Base-by-base conservation (phyloP, 2,113 vertebrate species). In the Morone saxatilis region DNA sequence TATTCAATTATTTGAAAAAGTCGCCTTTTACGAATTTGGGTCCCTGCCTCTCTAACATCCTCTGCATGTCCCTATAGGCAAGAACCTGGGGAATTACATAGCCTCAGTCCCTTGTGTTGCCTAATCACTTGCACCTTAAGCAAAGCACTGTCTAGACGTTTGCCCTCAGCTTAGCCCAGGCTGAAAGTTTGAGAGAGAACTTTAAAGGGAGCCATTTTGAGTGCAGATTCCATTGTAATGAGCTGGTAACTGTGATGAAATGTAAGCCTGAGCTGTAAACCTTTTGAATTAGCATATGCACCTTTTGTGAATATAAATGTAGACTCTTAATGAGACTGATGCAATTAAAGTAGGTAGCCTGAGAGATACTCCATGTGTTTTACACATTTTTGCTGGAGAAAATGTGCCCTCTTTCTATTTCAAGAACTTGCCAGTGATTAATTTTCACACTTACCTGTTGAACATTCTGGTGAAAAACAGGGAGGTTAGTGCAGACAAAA, bases 61-160 rank as follows among this genome's bases (percentile, higher is more conserved):
- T 31, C 31, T 31, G 31, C 31, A 31, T 31, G 31, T 31, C 31
- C 31, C 31, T 31, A 31, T 31, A 31, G 45, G 20, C 4, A 6
- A 19, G 73, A 81, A 73, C 57, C 76, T 45, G 48, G 90, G 84
- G 91, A 92, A 85, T 84, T 80, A 73, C 78, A 83, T 63, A 47
- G 83, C 85, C 85, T 57, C 72, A 77, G 87, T 88, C 83, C 80
- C 68, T 56, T 65, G 82, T 81, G 88, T 80, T 81, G 68, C 83
- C 67, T 91, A 89, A 93, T 92, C 91, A 91, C 81, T 78, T 90
- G 84, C 80, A 85, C 83, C 79, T 76, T 81, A 41, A 89, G 81
- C 83, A 85, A 79, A 89, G 79, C 71, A n/a, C 57, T 4, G 86
- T 92, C 85, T 90, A 86, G 88, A 87, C 73, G 16, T 77, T 88